Evolutionary conservation across 1,140 invertebrate species (phyloP), one percentile per base, ranked within the genome.

Genomic region (Hypothenemus hampei): DNA sequence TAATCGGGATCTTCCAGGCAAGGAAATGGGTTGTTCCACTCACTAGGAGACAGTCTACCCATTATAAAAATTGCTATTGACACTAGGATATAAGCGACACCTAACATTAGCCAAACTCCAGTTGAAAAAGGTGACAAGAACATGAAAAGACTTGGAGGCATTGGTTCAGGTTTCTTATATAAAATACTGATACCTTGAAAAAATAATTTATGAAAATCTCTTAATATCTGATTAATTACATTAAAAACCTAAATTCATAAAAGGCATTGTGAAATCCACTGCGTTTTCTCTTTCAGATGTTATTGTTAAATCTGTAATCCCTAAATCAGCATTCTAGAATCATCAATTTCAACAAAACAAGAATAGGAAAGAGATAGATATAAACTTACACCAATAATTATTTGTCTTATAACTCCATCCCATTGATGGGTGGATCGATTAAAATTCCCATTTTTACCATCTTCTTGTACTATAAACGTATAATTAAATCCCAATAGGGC

Each of bases 221-320:
- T 7, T 0, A 0, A 29, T 29, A 29, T 29, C 26, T 6, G 26
- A n/a, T n/a, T n/a, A n/a, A n/a, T n/a, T n/a, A n/a, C 4, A 15
- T 0, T 31, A 51, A 20, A 22, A 49, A 63, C 58, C 59, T 46
- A 91, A 76, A 67, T 89, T 89, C 85, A 92, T 89, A 71, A 91
- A 92, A 10, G 88, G 88, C 69, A 90, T 91, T 1, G 90, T 92
- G 71, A 94, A 94, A 73, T 93, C 91, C 53, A 93, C 91, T n/a
- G 85, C 87, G 67, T 82, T 83, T 69, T 92, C 89, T 53, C 91
- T 77, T 47, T 89, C 86, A 61, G 89, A 90, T 65, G 90, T 93
- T 58, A 93, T 87, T 6, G 87, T 90, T 77, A 90, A 81, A 22
- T 86, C 86, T 5, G 84, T 84, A 11, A 90, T 85, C 3, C 85